Conservation (phyloP, 2,888 invertebrate genomes). For the Callosobruchus maculatus region DNA sequence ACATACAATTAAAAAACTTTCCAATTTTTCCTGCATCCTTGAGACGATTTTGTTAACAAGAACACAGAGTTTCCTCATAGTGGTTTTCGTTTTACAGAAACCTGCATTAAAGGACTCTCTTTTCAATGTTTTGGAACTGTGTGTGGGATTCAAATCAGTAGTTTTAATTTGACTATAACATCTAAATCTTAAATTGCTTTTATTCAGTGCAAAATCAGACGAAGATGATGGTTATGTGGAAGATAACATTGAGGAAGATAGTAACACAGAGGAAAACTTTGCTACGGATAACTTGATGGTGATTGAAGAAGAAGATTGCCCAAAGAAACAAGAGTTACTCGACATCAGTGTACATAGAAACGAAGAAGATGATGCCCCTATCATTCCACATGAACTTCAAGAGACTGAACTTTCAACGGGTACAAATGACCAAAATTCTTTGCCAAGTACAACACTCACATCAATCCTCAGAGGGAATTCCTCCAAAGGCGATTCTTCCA, state of each 20-base stretch:
- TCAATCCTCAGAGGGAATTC: slow-evolving; percentile 32
- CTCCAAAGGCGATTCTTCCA: slow-evolving; percentile 22
- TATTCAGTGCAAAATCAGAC: slow-evolving; percentile 15
- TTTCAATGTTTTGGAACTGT: no score
- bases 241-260: slow-evolving; percentile 10
- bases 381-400: slow-evolving; percentile 17
- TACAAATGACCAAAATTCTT: slow-evolving; percentile 17
- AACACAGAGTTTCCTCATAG: no score
- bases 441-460: slow-evolving; percentile 18
- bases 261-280: slow-evolving; percentile 5
- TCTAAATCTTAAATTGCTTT: not conserved
- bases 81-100: no score
- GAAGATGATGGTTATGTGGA: slow-evolving; percentile 18
- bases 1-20: no score
- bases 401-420: slow-evolving; percentile 16
- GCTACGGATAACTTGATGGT: slow-evolving; percentile 6
- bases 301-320: not conserved
- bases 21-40: no score
- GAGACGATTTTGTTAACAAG: no score
- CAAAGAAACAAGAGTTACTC: not conserved
- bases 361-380: slow-evolving; percentile 2
- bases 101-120: no score
- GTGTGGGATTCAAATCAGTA: no score
- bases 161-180: no score
- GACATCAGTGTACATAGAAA: not conserved